phyloP scores from a whole-genome alignment of 1,140 invertebrate genomes.

The Euglossa dilemma region DNA sequence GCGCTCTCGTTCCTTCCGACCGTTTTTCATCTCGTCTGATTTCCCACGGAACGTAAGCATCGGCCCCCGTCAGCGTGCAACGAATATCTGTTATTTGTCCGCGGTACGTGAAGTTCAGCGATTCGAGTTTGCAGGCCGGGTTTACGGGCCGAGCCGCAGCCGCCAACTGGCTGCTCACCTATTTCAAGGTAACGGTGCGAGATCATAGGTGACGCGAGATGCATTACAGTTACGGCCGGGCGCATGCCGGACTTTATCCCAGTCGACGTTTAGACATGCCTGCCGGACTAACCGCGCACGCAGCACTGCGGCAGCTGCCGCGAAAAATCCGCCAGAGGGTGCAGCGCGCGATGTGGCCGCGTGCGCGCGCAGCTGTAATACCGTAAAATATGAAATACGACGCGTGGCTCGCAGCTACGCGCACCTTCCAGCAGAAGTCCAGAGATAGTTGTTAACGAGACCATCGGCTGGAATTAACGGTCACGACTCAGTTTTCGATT shows the following conservation, averaged over 20 bases:
- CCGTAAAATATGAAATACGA: conserved; percentile 27
- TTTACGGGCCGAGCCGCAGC: background rate
- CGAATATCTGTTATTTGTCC: background rate
- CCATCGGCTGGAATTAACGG: background rate
- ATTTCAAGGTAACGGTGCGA: conserved; percentile 67
- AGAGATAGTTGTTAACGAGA: background rate
- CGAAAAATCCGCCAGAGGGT: background rate
- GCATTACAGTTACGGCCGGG: conserved; percentile 64
- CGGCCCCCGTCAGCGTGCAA: too few relatives aligned
- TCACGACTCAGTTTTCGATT: background rate
- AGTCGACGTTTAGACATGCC: conserved; percentile 1
- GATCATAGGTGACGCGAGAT: conserved; percentile 71
- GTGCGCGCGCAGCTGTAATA: background rate
- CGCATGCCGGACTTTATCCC: conserved; percentile 29
- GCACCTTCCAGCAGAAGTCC: background rate
- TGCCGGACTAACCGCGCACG: background rate
- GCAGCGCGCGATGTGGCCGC: background rate
- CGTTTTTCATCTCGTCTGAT: background rate
- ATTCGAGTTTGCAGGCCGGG: background rate
- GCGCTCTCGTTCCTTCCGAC: background rate
- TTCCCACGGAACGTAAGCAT: background rate
- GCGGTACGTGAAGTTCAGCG: background rate
- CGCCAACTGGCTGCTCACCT: conserved; percentile 35
- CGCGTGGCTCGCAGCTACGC: background rate
- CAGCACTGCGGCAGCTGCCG: background rate